Evolutionary conservation across 2,888 invertebrate genomes (phyloP), one percentile per base, ranked within the genome.

Genomic region (Mythimna albipuncta): DNA sequence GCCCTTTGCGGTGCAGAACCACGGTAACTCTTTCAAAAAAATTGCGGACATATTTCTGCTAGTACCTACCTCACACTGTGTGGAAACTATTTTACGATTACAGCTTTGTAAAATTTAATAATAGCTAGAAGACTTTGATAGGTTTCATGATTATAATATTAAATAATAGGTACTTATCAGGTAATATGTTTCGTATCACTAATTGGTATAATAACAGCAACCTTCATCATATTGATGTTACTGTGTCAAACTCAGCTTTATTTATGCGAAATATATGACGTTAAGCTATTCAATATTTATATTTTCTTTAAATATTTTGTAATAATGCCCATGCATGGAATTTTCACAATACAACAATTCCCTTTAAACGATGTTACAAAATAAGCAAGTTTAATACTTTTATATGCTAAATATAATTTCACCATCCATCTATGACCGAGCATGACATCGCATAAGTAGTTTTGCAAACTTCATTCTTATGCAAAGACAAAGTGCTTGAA

Each of bases 381-480:
- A 70, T 67, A 64, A 26, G 16, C 54, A 21, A 47, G 21, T 69
- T 67, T 64, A 50, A 35, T 70, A 75, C 57, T 57, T 69, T 74
- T 74, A 72, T 74, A 83, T 72, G 68, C 64, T 62, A 65, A 69
- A 73, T 67, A 59, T n/a, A 67, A 83, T 84, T 82, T 84, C 77
- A 63, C 70, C 66, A 84, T 54, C n/a, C 64, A 73, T 73, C 54
- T 75, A 58, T 79, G 83, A 81, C 83, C 80, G 80, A 81, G 84
- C 85, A 85, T 87, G 82, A 84, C 85, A 86, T 75, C 77, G 81
- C 74, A 73, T 79, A 75, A 69, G n/a, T 76, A 41, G 75, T 87
- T 87, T 88, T 85, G 87, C 78, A 87, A 87, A 77, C 73, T 64
- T 75, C 66, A 80, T 83, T 83, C 69, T 81, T 85, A 82, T 84